These are phyloP conservation scores for Galerucella nymphaeae DNA, from an alignment of 2,888 invertebrate genomes.

Conservation along the genomic window DNA sequence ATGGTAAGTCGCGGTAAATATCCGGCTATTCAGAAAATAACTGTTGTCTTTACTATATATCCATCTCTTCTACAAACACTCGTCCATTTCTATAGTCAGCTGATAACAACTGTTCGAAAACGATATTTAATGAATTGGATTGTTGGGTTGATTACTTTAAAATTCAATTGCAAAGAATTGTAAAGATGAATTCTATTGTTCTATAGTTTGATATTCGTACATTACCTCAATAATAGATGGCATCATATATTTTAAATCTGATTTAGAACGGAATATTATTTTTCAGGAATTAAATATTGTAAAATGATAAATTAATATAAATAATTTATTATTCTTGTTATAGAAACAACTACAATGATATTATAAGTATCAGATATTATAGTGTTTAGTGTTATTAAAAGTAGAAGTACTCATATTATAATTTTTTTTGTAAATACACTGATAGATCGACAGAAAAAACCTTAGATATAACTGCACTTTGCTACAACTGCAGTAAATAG, in stretches of 20 bases:
- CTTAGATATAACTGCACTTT: too few relatives aligned
- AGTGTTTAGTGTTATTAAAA: too few relatives aligned
- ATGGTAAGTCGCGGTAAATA: conserved; percentile 18
- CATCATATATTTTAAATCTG: neutral
- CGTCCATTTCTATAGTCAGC: neutral
- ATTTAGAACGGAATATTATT: too few relatives aligned
- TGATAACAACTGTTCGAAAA: neutral
- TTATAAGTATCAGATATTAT: too few relatives aligned
- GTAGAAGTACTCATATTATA: too few relatives aligned
- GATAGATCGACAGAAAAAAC: too few relatives aligned
- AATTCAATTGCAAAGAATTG: neutral
- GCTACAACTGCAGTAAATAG: too few relatives aligned
- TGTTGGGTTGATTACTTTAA: neutral
- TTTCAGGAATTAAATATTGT: too few relatives aligned
- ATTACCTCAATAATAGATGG: neutral
- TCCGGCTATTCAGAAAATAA: conserved; percentile 24
- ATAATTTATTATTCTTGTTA: too few relatives aligned
- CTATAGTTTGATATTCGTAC: neutral
- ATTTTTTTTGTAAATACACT: too few relatives aligned
- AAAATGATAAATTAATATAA: too few relatives aligned
- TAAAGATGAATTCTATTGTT: neutral
- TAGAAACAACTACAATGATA: too few relatives aligned
- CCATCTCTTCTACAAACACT: neutral
- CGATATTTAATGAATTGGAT: neutral
- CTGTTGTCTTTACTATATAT: neutral